Conservation (phyloP, 2,797 vertebrate genomes). For the Aplochiton taeniatus region DNA sequence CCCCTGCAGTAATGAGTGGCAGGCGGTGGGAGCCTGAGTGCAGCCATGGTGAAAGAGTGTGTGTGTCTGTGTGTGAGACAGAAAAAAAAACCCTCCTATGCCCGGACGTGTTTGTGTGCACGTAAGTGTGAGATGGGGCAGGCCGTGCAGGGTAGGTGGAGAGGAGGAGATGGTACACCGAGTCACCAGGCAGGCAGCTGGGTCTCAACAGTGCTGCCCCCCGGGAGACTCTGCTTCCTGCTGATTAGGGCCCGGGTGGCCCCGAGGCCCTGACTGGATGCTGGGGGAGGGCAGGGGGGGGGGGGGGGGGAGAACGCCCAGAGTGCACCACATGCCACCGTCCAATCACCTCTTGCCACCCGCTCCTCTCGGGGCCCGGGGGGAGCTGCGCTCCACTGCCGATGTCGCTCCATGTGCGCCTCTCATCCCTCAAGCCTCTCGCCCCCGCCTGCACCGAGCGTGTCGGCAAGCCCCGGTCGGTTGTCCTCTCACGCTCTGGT, state of each 20-base stretch:
- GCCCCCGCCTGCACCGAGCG: constrained; percentile 5
- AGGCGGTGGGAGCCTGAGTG: constrained; percentile 61
- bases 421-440: constrained; percentile 69
- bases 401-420: constrained; percentile 67
- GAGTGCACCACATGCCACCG: constrained; percentile 48
- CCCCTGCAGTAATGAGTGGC: constrained; percentile 64
- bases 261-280: constrained; percentile 49
- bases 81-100: constrained; percentile 54
- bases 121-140: no score
- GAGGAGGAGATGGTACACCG: constrained; percentile 12
- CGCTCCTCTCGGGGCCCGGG: constrained; percentile 39
- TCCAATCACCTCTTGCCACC: constrained; percentile 46
- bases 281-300: constrained; percentile 36
- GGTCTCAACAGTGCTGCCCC: constrained; percentile 57
- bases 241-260: constrained; percentile 75
- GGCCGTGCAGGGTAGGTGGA: constrained; percentile 8
- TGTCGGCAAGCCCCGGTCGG: no score
- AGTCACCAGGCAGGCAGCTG: constrained; percentile 61
- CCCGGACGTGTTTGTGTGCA: not conserved
- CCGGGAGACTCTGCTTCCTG: constrained; percentile 74
- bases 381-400: constrained; percentile 38
- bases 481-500: constrained; percentile 19
- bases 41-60: constrained; percentile 70
- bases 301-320: constrained; percentile 29
- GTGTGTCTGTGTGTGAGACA: constrained; percentile 26